Conservation (phyloP, 2,113 vertebrate genomes). For the Hemiscyllium ocellatum region DNA sequence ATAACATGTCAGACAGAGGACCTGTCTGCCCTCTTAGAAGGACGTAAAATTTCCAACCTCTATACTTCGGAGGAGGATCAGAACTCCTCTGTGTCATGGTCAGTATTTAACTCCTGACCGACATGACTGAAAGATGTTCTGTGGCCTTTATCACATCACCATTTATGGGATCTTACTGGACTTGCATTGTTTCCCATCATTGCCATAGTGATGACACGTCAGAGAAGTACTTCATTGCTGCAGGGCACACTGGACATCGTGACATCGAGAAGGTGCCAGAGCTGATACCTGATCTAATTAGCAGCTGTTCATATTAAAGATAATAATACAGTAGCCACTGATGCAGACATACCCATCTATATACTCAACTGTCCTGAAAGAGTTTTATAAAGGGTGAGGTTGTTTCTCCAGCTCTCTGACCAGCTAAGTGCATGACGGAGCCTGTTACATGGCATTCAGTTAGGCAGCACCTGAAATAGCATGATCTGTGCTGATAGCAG, state of each 20-base stretch:
- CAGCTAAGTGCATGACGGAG: background rate
- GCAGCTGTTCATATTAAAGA: background rate
- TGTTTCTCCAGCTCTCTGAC: background rate
- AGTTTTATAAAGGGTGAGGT: background rate
- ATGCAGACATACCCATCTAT: background rate
- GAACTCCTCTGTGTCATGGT: background rate
- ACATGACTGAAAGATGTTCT: background rate
- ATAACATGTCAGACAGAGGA: background rate
- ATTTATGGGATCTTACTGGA: background rate
- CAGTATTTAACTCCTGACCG: background rate
- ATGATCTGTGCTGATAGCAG: background rate
- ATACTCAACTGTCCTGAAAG: background rate
- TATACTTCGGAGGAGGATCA: background rate
- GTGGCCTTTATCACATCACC: background rate
- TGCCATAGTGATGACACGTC: background rate
- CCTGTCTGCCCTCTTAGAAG: background rate
- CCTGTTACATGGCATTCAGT: background rate
- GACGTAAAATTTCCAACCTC: background rate
- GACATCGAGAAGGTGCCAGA: background rate
- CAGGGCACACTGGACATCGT: too few species aligned
- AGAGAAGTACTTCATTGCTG: background rate
- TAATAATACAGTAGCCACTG: background rate
- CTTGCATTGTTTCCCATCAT: background rate
- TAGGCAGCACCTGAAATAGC: background rate
- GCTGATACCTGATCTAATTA: background rate